Conservation (phyloP, 2,888 invertebrate species). For the Melolontha melolontha region DNA sequence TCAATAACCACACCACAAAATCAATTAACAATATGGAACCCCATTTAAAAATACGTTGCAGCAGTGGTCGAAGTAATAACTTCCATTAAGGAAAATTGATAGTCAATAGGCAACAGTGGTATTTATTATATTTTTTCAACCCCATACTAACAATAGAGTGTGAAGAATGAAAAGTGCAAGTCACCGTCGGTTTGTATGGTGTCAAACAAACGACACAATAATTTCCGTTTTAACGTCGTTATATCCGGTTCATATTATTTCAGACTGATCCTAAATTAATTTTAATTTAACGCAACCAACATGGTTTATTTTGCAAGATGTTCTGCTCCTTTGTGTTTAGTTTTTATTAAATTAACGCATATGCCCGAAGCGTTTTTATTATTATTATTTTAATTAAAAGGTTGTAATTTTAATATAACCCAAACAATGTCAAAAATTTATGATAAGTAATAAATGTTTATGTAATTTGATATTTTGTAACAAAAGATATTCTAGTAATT, state of each 20-base stretch:
- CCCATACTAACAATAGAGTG: conserved; percentile 25
- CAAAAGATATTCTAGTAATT: no score
- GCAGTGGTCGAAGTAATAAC: not conserved
- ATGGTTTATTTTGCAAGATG: conserved; percentile 21
- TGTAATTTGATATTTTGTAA: no score
- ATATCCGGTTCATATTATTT: conserved; percentile 49
- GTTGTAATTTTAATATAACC: no score
- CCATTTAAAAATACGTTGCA: no score
- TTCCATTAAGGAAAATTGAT: conserved; percentile 10
- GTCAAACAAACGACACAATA: conserved; percentile 48
- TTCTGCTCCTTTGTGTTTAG: not conserved
- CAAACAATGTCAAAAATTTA: no score
- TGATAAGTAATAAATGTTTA: no score
- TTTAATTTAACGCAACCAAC: conserved; percentile 34
- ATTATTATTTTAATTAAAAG: not conserved
- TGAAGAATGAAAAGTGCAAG: conserved; percentile 46
- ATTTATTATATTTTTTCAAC: conserved; percentile 25
- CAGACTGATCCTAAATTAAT: conserved; percentile 42
- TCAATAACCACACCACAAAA: no score
- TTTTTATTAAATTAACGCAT: not conserved
- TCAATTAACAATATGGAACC: no score
- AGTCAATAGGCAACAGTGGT: not conserved
- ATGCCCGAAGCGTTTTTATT: not conserved
- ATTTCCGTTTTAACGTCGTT: conserved; percentile 51
- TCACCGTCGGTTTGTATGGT: conserved; percentile 47